Evolutionary conservation across 2,113 vertebrate genomes (phyloP).

Genomic region (Ammodytes marinus): DNA sequence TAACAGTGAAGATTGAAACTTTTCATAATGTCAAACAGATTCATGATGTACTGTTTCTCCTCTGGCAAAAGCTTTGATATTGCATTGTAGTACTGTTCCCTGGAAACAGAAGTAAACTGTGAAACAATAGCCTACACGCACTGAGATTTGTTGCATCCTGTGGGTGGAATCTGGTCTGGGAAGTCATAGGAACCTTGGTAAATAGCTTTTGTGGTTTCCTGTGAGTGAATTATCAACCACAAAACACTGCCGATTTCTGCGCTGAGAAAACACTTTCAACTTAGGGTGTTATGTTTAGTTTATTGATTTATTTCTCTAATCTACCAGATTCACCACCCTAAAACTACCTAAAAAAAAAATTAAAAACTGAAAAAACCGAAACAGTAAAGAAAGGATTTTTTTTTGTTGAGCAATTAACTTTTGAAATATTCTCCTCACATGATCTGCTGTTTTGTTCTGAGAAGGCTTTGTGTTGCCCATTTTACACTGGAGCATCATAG

Average conservation of each 20-base stretch:
- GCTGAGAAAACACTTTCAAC: conserved; percentile 5
- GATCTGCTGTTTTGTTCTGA: background rate
- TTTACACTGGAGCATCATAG: background rate
- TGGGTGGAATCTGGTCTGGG: conserved; percentile 80
- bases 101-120: conserved; percentile 60
- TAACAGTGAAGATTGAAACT: background rate
- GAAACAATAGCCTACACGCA: conserved; percentile 72
- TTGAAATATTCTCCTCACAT: conserved; percentile 49
- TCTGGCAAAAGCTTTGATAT: conserved; percentile 21
- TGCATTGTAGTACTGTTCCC: conserved; percentile 36
- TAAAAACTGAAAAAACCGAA: background rate
- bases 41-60: conserved; percentile 4
- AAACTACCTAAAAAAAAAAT: background rate
- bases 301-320: background rate
- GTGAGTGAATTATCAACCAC: conserved; percentile 74
- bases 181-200: conserved; percentile 80
- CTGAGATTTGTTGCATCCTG: conserved; percentile 78
- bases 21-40: conserved; percentile 15
- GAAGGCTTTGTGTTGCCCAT: background rate
- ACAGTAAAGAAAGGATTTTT: background rate
- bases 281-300: conserved; percentile 8
- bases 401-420: conserved; percentile 45
- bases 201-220: conserved; percentile 83
- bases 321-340: background rate
- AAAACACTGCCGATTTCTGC: conserved; percentile 41